Conservation (phyloP, 2,113 vertebrate species). For the Eulemur macaco region DNA sequence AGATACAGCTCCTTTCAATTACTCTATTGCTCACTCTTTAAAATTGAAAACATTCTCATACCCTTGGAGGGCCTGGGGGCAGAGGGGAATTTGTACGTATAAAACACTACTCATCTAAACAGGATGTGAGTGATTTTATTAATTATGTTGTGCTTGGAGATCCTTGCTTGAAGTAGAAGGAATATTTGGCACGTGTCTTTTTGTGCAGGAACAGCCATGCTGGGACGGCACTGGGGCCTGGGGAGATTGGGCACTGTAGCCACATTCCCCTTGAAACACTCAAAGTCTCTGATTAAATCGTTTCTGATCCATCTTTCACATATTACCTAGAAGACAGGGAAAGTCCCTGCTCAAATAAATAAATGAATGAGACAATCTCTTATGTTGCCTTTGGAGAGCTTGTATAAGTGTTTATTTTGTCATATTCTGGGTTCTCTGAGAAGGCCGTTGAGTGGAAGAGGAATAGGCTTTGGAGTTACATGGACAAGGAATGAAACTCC, state of each 20-base stretch:
- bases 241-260: background rate
- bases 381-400: background rate
- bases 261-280: background rate
- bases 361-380: background rate
- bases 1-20: constrained; percentile 72
- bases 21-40: constrained; percentile 59
- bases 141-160: constrained; percentile 59
- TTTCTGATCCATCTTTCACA: background rate
- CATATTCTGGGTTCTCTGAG: background rate
- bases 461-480: background rate
- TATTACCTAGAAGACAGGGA: background rate
- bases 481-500: background rate
- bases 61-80: constrained; percentile 39
- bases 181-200: constrained; percentile 29
- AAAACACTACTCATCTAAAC: constrained; percentile 69
- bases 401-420: background rate
- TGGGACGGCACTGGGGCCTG: background rate
- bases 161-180: constrained; percentile 18
- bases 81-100: constrained; percentile 69
- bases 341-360: background rate
- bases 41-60: constrained; percentile 71
- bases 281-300: background rate
- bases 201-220: background rate
- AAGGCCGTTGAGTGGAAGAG: background rate
- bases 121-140: constrained; percentile 71